A percentile compares a stretch with the other conserved stretches of the same genome.
phyloP scores from a whole-genome alignment of 2,113 vertebrate species.

The Ptilonorhynchus violaceus region DNA sequence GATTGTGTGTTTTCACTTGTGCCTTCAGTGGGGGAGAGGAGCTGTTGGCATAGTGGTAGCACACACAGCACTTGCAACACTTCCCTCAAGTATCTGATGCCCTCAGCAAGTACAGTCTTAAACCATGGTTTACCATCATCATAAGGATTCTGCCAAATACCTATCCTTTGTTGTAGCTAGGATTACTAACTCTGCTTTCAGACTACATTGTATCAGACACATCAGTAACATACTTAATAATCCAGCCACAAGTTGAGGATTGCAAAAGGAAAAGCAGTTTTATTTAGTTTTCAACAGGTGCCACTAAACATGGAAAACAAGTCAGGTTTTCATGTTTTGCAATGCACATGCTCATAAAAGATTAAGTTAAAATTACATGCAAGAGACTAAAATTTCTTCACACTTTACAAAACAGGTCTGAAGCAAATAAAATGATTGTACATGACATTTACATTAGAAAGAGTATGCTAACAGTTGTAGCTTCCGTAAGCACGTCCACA shows the following conservation, averaged over 20 bases:
- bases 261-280: constrained; percentile 74
- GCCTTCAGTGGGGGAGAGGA: neutral
- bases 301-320: constrained; percentile 56
- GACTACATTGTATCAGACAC: neutral
- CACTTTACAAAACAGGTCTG: constrained; percentile 75
- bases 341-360: constrained; percentile 52
- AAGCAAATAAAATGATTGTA: constrained; percentile 77
- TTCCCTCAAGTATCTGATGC: neutral
- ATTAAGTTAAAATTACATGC: constrained; percentile 57
- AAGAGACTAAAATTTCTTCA: constrained; percentile 30
- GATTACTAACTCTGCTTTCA: neutral
- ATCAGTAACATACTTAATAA: constrained; percentile 3
- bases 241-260: constrained; percentile 63
- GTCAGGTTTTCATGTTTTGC: constrained; percentile 13
- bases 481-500: constrained; percentile 1
- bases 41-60: neutral
- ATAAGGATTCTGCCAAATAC: neutral
- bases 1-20: neutral
- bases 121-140: neutral
- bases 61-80: neutral
- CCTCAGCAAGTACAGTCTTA: neutral
- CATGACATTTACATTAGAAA: constrained; percentile 81
- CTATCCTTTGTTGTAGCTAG: neutral
- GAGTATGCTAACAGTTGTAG: constrained; percentile 57
- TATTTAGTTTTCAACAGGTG: constrained; percentile 68